Evolutionary conservation across 2,113 vertebrate species (phyloP).

Genomic region (Rostratula benghalensis): DNA sequence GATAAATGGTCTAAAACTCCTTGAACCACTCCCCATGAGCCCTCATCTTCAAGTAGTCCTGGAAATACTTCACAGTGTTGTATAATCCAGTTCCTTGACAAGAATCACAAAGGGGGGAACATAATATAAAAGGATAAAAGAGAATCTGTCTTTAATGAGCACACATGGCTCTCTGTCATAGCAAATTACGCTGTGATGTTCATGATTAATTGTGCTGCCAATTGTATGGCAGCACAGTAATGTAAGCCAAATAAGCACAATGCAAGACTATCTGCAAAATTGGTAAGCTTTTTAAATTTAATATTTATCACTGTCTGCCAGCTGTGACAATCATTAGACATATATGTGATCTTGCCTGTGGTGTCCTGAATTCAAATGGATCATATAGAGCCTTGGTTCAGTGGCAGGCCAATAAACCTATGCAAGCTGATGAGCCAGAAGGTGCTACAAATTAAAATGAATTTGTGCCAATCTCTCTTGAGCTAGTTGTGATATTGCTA

Average conservation of each 20-base stretch:
- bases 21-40: neutral
- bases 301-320: slow-evolving; percentile 63
- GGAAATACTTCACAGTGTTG: neutral
- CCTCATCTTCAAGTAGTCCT: neutral
- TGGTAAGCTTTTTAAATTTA: slow-evolving; percentile 30
- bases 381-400: slow-evolving; percentile 6
- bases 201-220: slow-evolving; percentile 63
- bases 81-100: neutral
- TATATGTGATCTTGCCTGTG: neutral
- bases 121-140: slow-evolving; percentile 35
- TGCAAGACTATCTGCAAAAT: slow-evolving; percentile 56
- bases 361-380: slow-evolving; percentile 54
- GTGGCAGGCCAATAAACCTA: neutral
- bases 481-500: neutral
- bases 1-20: neutral
- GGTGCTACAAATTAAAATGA: slow-evolving; percentile 22
- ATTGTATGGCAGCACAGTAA: slow-evolving; percentile 7
- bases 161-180: slow-evolving; percentile 63
- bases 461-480: neutral
- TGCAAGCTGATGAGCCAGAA: slow-evolving; percentile 28
- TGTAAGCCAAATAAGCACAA: slow-evolving; percentile 57
- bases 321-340: slow-evolving; percentile 7
- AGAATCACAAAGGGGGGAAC: slow-evolving; percentile 11
- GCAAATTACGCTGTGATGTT: slow-evolving; percentile 62
- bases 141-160: slow-evolving; percentile 53